Evolutionary conservation across 2,888 invertebrate species (phyloP), one percentile per base, ranked within the genome.

Genomic region (Lasioglossum vierecki): DNA sequence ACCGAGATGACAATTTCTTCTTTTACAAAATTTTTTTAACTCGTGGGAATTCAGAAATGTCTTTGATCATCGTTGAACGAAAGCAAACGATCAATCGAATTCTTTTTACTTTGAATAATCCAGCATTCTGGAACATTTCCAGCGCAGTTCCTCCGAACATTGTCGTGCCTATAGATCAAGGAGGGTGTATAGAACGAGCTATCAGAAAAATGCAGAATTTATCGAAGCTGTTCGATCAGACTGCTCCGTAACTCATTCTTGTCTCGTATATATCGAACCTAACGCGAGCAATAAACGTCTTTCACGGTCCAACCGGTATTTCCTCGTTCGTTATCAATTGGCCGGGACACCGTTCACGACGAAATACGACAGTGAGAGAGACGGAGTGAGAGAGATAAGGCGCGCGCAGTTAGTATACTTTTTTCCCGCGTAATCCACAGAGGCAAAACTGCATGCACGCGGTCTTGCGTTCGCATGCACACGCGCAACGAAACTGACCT

Each of bases 401-500:
- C 18, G 74, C 70, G 57, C 35, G 35, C 30, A 53, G 53, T 18
- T 39, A 44, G 44, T 46, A 70, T 71, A 49, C 78, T 66, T 63
- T 18, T 30, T 77, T 49, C 74, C 74, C 80, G 46, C 18, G 70
- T 77, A 79, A 75, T 44, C 57, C 78, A 71, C 46, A 3, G n/a
- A n/a, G 9, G 63, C 15, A 15, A 13, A 63, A 63, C 26, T 63
- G 63, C 63, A 78, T 70, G n/a, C 78, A 68, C 68, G 15, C 35
- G 26, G 22, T 8, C 66, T 66, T 13, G 13, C 44, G 11, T 39
- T 63, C 80, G 68, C 60, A 75, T 73, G 70, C 82, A 78, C 72
- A 41, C 30, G 49, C 79, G 22, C 53, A 53, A 26, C 71, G 70
- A 76, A 84, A 91, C 90, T 91, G 88, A 90, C 91, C 91, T 91